These are phyloP conservation scores for Agrochola lota DNA, from an alignment of 2,888 invertebrate genomes.

Conservation along the genomic window DNA sequence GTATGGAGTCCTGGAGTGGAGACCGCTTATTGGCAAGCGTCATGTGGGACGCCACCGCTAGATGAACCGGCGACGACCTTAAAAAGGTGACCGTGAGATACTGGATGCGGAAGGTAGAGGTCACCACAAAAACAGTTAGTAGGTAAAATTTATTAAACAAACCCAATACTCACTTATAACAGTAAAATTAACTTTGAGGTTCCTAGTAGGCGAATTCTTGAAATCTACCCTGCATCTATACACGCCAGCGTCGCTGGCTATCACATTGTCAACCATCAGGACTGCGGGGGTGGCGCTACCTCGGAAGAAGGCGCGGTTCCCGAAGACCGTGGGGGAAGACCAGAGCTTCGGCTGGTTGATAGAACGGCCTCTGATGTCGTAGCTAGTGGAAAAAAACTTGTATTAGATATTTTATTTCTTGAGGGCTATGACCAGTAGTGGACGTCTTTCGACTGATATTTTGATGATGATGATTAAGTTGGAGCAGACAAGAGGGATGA, in stretches of 20 bases:
- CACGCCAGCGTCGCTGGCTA: slow-evolving; percentile 94
- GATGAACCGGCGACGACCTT: no score
- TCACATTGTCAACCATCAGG: slow-evolving; percentile 94
- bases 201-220: slow-evolving; percentile 96
- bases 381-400: slow-evolving; percentile 84
- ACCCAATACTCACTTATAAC: slow-evolving; percentile 94
- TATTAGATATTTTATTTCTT: neutral
- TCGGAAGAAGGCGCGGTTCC: slow-evolving; percentile 94
- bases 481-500: neutral
- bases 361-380: slow-evolving; percentile 94
- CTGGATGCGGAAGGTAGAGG: no score
- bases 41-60: no score
- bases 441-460: neutral
- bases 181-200: slow-evolving; percentile 96
- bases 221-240: slow-evolving; percentile 98
- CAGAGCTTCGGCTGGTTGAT: slow-evolving; percentile 95
- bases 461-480: neutral
- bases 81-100: no score
- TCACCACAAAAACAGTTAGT: neutral
- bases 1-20: no score
- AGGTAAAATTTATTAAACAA: neutral
- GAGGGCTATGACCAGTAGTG: no score
- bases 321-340: slow-evolving; percentile 94
- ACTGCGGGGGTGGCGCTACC: slow-evolving; percentile 94
- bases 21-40: no score